phyloP scores from a whole-genome alignment of 2,797 vertebrate species.

The Oreonectes daqikongensis region DNA sequence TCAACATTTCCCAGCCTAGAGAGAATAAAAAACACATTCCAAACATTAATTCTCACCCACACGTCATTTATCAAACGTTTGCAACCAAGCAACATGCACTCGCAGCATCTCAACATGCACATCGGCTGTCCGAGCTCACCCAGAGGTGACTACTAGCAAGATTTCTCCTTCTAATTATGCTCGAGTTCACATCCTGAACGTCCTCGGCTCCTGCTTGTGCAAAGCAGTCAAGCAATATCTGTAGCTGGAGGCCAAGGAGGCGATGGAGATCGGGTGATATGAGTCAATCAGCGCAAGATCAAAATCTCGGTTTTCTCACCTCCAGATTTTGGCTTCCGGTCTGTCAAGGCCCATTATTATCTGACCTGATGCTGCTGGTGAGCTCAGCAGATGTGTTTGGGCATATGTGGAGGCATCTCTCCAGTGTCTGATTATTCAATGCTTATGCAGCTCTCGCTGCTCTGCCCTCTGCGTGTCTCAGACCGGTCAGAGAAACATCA shows the following conservation, averaged over 20 bases:
- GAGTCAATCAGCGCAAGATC: constrained; percentile 34
- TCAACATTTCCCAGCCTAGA: neutral
- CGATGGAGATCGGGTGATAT: constrained; percentile 14
- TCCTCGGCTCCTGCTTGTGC: neutral
- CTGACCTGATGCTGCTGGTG: constrained; percentile 17
- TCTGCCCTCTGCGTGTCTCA: constrained; percentile 14
- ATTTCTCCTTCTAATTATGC: constrained; percentile 5
- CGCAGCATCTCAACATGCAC: neutral
- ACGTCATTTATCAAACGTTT: neutral
- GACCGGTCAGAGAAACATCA: constrained; percentile 32
- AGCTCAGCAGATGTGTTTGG: constrained; percentile 14
- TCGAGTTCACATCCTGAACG: constrained; percentile 6
- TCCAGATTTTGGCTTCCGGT: neutral
- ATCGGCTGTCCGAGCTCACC: neutral
- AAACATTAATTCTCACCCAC: neutral
- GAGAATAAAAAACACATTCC: neutral
- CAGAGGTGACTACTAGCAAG: neutral
- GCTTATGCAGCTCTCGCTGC: constrained; percentile 32
- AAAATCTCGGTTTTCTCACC: constrained; percentile 19
- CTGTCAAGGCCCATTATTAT: constrained; percentile 40
- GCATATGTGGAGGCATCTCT: constrained; percentile 5
- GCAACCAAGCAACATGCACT: constrained; percentile 1
- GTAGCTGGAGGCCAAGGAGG: neutral
- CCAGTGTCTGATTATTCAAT: constrained; percentile 35
- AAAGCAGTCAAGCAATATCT: neutral